Base-by-base conservation (phyloP, 2,113 vertebrate genomes). In the Alligator mississippiensis region DNA sequence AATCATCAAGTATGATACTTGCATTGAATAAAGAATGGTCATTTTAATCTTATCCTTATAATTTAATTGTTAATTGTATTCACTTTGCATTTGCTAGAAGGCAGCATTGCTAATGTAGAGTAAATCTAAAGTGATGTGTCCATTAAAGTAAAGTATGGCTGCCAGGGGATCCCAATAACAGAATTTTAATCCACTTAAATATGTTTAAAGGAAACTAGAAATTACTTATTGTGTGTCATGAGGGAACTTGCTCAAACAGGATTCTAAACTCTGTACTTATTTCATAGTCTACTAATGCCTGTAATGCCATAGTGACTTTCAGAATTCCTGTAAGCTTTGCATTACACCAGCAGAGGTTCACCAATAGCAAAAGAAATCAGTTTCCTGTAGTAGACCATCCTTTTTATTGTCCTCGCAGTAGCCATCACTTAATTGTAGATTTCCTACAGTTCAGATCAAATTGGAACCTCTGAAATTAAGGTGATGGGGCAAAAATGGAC, bases 401-500 rank as follows among this genome's bases (percentile, higher is more conserved):
- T 38, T 16, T 88, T 9, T 81, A 21, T 34, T 8, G 4, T 85
- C 94, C 28, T 85, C 68, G 28, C 34, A 77, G 30, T 68, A 19
- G 28, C 17, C n/a, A 68, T 16, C 9, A 9, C n/a, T 30, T 14
- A 68, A 30, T 30, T n/a, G 19, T 68, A 30, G 28, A 10, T 68
- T 68, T 28, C 17, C 18, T 68, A 68, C n/a, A 68, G 30, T 68
- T 18, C 64, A 68, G 17, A 68, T 68, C 17, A 30, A 68, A 30
- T 68, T 68, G n/a, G 28, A 68, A 30, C 64, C 4, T 68, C n/a
- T 18, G 47, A 47, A 47, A 6, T 88, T 34, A 86, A 84, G 12
- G 8, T 47, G 47, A 47, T 27, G 22, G 17, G 1, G 0, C 2
- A 21, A 4, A 3, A 15, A 66, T 38, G 0, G 0, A 0, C 1